Percentiles rank a stretch among this genome's conserved stretches.
Conservation (phyloP, 2,113 vertebrate species). For the Tragelaphus scriptus region DNA sequence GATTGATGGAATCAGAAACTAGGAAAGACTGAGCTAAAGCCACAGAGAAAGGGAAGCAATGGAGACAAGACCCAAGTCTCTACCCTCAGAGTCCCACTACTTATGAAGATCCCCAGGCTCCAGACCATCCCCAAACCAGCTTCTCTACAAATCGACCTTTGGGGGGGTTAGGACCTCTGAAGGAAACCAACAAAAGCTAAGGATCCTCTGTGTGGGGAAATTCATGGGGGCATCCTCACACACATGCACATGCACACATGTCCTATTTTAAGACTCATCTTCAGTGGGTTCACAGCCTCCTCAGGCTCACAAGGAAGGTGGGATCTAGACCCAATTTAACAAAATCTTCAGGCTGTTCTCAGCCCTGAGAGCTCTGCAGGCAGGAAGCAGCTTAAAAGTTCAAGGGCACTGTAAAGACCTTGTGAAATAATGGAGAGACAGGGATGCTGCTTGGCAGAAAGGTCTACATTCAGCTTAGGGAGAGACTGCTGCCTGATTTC, state of each 20-base stretch:
- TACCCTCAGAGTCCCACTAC: neutral
- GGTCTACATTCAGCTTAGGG: neutral
- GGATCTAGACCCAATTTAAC: neutral
- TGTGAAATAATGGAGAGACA: neutral
- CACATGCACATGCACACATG: neutral
- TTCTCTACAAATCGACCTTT: neutral
- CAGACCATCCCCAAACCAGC: neutral
- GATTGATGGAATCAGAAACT: neutral
- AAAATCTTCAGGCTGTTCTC: neutral
- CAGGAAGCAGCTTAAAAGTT: neutral
- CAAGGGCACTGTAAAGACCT: neutral
- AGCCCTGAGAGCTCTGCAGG: neutral
- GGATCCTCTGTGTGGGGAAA: neutral
- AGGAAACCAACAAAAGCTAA: constrained; percentile 13
- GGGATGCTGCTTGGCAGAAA: neutral
- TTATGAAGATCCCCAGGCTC: neutral
- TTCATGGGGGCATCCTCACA: neutral
- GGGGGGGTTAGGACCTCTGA: neutral
- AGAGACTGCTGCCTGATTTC: neutral
- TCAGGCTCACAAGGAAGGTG: neutral
- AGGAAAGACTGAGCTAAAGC: neutral
- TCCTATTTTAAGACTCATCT: neutral
- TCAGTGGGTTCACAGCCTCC: neutral
- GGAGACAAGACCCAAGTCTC: neutral
- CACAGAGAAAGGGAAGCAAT: neutral